Evolutionary conservation across 2,113 vertebrate genomes (phyloP), one percentile per base, ranked within the genome.

Genomic region (Paradoxurus hermaphroditus): DNA sequence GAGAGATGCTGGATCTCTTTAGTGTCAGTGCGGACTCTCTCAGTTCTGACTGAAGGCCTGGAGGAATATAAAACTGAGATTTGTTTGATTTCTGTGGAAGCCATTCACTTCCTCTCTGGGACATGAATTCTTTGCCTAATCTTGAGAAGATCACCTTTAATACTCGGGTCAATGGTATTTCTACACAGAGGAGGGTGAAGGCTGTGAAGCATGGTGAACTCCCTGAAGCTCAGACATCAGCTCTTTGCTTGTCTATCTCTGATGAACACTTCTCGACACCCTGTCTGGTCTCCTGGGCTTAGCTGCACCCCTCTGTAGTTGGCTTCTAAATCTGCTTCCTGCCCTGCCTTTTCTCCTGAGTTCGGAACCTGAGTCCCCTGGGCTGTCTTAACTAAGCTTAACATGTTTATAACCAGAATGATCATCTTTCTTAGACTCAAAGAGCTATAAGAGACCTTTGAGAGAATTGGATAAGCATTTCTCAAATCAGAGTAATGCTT

Each of bases 391-490:
- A 85, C 19, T 29, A 90, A 70, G 36, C 13, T 21, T 36, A 65
- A 36, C 15, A 6, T 53, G 23, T 34, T 39, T 86, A 1, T 75
- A 81, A 90, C 10, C 39, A 65, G 94, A 94, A 62, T 75, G 19
- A 72, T 77, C 27, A 8, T 82, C 44, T 85, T 96, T 95, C 29
- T 91, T 94, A 94, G 86, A 93, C 19, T 62, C 72, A 88, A 36
- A 93, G 72, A 73, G 8, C 27, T 39, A 0, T 53, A 25, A 36
- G 75, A 77, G 44, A 86, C 39, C 75, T 90, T 90, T 53, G 72
- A 87, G 77, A 91, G 56, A 94, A 63, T 75, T 90, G 77, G 70
- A 73, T 59, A 49, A 88, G 23, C 97, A n/a, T 67, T 97, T 81
- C 39, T 90, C n/a, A 46, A 95, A 27, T 46, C 96, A 84, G 56